These are phyloP conservation scores for Mermis nigrescens DNA, from an alignment of 2,888 invertebrate genomes.

Conservation along the genomic window DNA sequence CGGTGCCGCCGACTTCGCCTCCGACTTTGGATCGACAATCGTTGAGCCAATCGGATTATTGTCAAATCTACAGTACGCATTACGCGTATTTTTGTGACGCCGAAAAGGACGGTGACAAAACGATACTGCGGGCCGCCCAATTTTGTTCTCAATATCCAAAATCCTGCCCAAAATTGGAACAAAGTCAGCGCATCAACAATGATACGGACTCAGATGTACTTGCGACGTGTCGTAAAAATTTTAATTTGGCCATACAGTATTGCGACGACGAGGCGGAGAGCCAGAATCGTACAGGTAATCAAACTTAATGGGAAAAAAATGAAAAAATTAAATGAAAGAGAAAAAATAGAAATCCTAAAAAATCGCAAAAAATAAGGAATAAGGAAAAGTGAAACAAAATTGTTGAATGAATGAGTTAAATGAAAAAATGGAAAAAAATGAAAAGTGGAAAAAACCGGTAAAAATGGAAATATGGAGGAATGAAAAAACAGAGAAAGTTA, in stretches of 20 bases:
- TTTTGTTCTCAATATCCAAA: not conserved
- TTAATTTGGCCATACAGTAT: not conserved
- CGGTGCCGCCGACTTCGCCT: not conserved
- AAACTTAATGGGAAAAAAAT: too few species aligned
- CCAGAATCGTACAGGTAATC: not conserved
- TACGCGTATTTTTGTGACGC: not conserved
- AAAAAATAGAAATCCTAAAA: too few species aligned
- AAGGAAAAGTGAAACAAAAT: too few species aligned
- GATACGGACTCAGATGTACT: not conserved
- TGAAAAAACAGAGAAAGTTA: too few species aligned
- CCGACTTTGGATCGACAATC: not conserved
- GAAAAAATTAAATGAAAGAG: too few species aligned
- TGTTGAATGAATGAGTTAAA: too few species aligned
- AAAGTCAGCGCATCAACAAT: not conserved
- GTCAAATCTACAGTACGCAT: not conserved
- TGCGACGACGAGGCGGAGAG: not conserved
- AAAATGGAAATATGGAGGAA: too few species aligned
- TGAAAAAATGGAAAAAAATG: too few species aligned
- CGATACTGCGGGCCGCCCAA: not conserved
- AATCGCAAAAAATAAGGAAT: too few species aligned
- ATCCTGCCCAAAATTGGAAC: not conserved
- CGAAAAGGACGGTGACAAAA: not conserved
- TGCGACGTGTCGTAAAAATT: not conserved
- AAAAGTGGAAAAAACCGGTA: too few species aligned
- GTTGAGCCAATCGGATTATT: not conserved